Base-by-base conservation (phyloP, 2,888 invertebrate genomes). In the Gryllus longicercus region DNA sequence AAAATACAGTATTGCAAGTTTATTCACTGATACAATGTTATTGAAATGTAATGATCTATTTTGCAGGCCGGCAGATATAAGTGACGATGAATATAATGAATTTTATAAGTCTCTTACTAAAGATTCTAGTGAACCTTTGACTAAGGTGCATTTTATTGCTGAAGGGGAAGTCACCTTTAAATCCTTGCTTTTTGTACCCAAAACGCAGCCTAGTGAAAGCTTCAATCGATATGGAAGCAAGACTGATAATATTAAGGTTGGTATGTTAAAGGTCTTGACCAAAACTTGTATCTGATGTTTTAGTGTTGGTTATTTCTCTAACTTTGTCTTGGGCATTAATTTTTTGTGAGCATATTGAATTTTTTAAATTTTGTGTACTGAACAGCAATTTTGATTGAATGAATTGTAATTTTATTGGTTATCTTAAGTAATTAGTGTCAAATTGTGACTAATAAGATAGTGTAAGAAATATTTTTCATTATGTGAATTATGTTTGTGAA, bases 161-260 rank as follows among this genome's bases (percentile, higher is more conserved):
- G 99, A 99, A 89, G 99, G 99, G 82, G 99, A 99, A 90, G 98
- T 99, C 11, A 97, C 98, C 11, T 99, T 99, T 90, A 98, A 98
- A 87, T 95, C 98, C 81, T 91, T 99, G 83, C 89, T 99, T 82
- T 99, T 94, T 89, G 93, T 99, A 83, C 99, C 99, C 76, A 93
- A 93, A 87, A 91, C 92, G 63, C 95, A 97, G 86, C 98, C 98
- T 1, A 90, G 93, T 14, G 99, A 99, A 87, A 94, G 94, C 85
- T 99, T 99, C 91, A 97, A 97, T 88, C 93, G 93, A 86, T 99
- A 99, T 87, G 99, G 98, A 84, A 95, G 96, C 83, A 95, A 95
- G 86, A 93, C 94, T 8, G 98, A 98, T 87, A 94, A 96, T 88
- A 98, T 98, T 85, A 98, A 98, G 88, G 89, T 89, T 83, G 81